Evolutionary conservation across 2,797 vertebrate species (phyloP).

Genomic region (Leuciscus waleckii): DNA sequence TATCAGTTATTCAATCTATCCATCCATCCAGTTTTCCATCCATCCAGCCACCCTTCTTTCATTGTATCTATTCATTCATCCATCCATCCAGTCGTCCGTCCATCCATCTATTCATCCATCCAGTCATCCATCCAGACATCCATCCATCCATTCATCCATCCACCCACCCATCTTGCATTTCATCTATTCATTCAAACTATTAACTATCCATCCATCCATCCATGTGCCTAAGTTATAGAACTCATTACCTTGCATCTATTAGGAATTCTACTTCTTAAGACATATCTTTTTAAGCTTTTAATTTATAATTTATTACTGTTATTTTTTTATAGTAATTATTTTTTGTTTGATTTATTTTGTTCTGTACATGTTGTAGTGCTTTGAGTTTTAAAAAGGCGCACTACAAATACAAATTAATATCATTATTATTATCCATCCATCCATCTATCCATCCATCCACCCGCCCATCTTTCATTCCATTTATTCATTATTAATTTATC

Average conservation of each 20-base stretch:
- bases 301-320: no score
- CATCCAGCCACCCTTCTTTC: neutral
- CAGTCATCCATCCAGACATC: neutral
- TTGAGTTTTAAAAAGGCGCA: no score
- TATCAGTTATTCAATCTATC: neutral
- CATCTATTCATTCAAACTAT: no score
- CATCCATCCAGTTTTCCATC: neutral
- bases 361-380: no score
- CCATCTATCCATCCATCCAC: constrained; percentile 24
- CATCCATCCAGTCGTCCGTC: neutral
- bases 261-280: no score
- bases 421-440: neutral
- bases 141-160: neutral
- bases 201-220: neutral
- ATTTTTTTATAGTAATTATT: no score
- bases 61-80: neutral
- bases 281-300: no score
- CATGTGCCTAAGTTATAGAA: no score
- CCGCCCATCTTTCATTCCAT: neutral
- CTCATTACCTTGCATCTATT: no score
- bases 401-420: no score
- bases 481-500: neutral
- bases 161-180: neutral
- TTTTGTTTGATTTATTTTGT: no score
- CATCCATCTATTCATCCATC: constrained; percentile 20